These are phyloP conservation scores for Nylanderia fulva DNA, from an alignment of 1,140 invertebrate genomes.

Conservation along the genomic window DNA sequence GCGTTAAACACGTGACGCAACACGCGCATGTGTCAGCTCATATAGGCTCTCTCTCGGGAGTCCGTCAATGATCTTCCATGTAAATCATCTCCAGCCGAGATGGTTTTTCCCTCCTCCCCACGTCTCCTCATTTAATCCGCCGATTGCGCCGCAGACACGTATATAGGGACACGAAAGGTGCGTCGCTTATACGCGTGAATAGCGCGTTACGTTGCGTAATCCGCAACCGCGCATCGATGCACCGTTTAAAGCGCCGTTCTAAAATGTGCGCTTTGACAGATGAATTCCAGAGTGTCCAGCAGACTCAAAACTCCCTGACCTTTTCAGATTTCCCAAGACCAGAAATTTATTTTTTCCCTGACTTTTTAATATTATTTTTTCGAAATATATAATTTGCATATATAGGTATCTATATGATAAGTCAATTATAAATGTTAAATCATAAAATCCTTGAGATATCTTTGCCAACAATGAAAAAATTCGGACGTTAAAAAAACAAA, in stretches of 20 bases:
- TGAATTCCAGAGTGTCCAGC: too few species aligned
- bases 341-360: too few species aligned
- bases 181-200: conserved; percentile 64
- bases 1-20: conserved; percentile 47
- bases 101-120: conserved; percentile 78
- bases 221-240: conserved; percentile 33
- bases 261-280: not conserved
- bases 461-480: too few species aligned
- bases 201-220: conserved; percentile 70
- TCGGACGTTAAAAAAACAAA: too few species aligned
- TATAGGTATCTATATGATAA: too few species aligned
- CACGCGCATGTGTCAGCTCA: conserved; percentile 57
- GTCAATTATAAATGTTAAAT: too few species aligned
- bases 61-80: conserved; percentile 80
- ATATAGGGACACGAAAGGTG: conserved; percentile 18
- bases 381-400: too few species aligned
- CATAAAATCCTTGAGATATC: too few species aligned
- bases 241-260: conserved; percentile 22
- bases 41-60: conserved; percentile 57
- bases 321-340: too few species aligned
- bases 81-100: conserved; percentile 80
- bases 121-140: conserved; percentile 74
- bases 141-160: conserved; percentile 43
- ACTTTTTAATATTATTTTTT: too few species aligned
- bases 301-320: too few species aligned